A percentile compares a stretch with the other conserved stretches of the same genome.
Evolutionary conservation across 2,888 invertebrate genomes (phyloP).

Genomic region (Suillia variegata): DNA sequence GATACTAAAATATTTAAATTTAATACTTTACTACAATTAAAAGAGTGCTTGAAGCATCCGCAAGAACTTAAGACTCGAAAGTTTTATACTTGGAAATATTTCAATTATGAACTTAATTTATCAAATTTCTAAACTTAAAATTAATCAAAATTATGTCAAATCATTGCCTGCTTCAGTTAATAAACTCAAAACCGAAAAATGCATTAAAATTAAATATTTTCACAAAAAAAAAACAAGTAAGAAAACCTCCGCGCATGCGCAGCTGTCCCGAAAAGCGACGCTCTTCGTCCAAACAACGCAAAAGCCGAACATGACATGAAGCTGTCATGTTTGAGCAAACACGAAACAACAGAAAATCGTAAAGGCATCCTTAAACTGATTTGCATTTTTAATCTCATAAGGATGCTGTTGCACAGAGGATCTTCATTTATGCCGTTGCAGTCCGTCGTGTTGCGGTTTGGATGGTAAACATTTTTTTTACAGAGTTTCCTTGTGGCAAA

Average conservation of each 20-base stretch:
- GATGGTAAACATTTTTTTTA: slow-evolving; percentile 11
- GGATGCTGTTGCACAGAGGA: slow-evolving; percentile 36
- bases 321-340: slow-evolving; percentile 51
- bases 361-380: slow-evolving; percentile 41
- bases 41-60: too few relatives aligned
- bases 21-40: too few relatives aligned
- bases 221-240: not conserved
- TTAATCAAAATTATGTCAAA: slow-evolving; percentile 50
- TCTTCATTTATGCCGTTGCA: slow-evolving; percentile 3
- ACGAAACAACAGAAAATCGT: slow-evolving; percentile 14
- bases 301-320: slow-evolving; percentile 36
- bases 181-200: slow-evolving; percentile 21
- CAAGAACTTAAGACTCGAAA: too few relatives aligned
- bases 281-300: not conserved
- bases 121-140: too few relatives aligned
- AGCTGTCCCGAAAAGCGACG: slow-evolving; percentile 27
- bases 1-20: too few relatives aligned
- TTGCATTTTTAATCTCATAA: slow-evolving; percentile 59
- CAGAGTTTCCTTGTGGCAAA: slow-evolving; percentile 8
- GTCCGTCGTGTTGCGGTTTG: slow-evolving; percentile 18
- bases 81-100: too few relatives aligned
- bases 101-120: too few relatives aligned
- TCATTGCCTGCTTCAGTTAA: slow-evolving; percentile 41
- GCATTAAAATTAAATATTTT: slow-evolving; percentile 35
- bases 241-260: slow-evolving; percentile 30